These are phyloP conservation scores for Heterodera schachtii DNA, from an alignment of 1,140 invertebrate genomes.

Conservation along the genomic window DNA sequence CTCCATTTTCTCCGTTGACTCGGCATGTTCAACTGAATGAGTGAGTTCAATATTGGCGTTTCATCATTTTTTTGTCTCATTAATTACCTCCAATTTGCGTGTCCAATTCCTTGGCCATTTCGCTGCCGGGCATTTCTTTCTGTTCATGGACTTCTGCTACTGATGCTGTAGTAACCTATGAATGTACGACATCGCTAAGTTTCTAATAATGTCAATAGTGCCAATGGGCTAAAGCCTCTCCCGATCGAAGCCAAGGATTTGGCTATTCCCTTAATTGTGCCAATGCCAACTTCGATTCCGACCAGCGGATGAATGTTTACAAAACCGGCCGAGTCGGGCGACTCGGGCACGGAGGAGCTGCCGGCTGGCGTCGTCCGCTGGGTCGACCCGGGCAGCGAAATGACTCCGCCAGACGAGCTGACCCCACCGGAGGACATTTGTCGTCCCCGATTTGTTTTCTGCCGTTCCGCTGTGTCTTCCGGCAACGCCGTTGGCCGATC, in stretches of 20 bases:
- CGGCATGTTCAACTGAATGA: slow-evolving; percentile 1
- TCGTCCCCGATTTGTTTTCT: background rate
- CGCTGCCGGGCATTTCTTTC: background rate
- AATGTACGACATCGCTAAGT: background rate
- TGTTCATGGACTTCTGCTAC: background rate
- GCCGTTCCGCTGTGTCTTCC: background rate
- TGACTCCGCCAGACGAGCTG: slow-evolving; percentile 1
- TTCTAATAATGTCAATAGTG: background rate
- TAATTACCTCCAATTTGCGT: background rate
- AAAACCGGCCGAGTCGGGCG: slow-evolving; percentile 25
- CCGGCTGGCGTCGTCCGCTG: slow-evolving; percentile 17
- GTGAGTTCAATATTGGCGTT: too few relatives aligned
- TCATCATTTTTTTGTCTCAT: too few relatives aligned
- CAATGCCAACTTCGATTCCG: background rate
- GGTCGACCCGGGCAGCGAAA: slow-evolving; percentile 16
- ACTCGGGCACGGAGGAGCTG: slow-evolving; percentile 18
- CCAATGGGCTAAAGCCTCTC: background rate
- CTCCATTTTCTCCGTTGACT: background rate
- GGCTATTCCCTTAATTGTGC: too few relatives aligned
- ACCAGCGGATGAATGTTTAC: slow-evolving; percentile 4
- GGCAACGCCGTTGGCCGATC: background rate
- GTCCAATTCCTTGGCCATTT: background rate
- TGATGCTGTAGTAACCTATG: background rate
- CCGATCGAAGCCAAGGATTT: too few relatives aligned
- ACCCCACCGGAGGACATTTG: slow-evolving; percentile 1